Conservation (phyloP, 2,888 invertebrate genomes). For the Acleris cristana region DNA sequence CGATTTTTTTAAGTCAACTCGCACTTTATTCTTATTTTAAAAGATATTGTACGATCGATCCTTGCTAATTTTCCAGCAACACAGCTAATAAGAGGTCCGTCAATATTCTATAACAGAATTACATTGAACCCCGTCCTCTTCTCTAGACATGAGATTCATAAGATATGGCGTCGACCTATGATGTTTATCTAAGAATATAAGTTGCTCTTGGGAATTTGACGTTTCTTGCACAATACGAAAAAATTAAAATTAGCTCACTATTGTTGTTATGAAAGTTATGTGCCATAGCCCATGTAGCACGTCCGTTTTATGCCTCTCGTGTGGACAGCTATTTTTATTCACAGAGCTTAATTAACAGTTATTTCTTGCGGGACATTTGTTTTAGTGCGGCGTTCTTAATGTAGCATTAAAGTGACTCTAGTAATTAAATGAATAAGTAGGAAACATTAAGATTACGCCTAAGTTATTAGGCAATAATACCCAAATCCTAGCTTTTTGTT, state of each 20-base stretch:
- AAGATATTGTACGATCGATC: too few species aligned
- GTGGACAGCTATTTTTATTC: slow-evolving; percentile 17
- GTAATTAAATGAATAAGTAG: slow-evolving; percentile 24
- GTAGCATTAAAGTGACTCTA: slow-evolving; percentile 16
- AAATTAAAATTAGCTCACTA: too few species aligned
- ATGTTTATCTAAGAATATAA: too few species aligned
- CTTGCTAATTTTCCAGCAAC: too few species aligned
- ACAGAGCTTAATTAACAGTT: slow-evolving; percentile 14
- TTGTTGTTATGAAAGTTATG: slow-evolving; percentile 1
- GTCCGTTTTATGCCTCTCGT: slow-evolving; percentile 11
- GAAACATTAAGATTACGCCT: slow-evolving; percentile 1
- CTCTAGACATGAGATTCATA: not conserved
- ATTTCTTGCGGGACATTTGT: slow-evolving; percentile 21
- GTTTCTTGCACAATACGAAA: too few species aligned
- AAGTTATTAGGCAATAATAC: too few species aligned
- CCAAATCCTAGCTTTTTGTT: too few species aligned
- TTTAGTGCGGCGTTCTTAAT: slow-evolving; percentile 20
- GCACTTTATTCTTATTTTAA: too few species aligned
- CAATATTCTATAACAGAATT: slow-evolving; percentile 16
- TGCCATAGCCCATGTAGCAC: slow-evolving; percentile 8
- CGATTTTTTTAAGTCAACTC: too few species aligned
- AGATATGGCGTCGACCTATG: not conserved
- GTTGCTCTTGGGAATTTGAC: too few species aligned
- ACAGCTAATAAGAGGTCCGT: slow-evolving; percentile 6
- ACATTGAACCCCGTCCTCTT: not conserved